Percentiles rank a stretch among this genome's conserved stretches.
Evolutionary conservation across 2,113 vertebrate species (phyloP).

Genomic region (Periophthalmodon schlosseri): DNA sequence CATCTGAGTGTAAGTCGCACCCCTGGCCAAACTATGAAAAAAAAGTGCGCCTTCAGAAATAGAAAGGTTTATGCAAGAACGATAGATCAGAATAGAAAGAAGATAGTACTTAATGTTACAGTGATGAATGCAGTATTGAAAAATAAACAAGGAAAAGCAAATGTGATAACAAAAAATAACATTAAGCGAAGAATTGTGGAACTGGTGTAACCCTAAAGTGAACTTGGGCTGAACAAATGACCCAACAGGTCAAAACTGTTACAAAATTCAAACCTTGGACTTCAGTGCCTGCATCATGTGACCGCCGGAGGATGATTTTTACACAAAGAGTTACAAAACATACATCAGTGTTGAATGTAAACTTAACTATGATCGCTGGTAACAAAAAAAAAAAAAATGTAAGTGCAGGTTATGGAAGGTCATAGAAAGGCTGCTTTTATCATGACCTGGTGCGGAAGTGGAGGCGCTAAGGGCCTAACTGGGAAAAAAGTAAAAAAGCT

Average conservation of each 20-base stretch:
- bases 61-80: too few species aligned
- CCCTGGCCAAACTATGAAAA: too few species aligned
- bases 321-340: not conserved
- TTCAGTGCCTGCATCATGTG: not conserved
- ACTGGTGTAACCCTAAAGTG: not conserved
- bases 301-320: not conserved
- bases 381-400: too few species aligned
- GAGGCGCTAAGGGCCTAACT: not conserved
- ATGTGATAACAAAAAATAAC: not conserved
- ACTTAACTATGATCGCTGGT: not conserved
- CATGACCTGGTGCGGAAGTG: not conserved
- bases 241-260: not conserved
- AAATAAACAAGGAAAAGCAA: too few species aligned
- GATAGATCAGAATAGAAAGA: too few species aligned
- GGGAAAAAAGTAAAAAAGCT: too few species aligned
- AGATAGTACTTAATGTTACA: too few species aligned
- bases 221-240: conserved; percentile 1
- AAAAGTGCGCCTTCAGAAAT: too few species aligned
- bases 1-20: too few species aligned
- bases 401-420: too few species aligned
- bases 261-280: not conserved
- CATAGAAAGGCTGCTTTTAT: not conserved
- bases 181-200: too few species aligned
- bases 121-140: too few species aligned
- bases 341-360: not conserved